These are phyloP conservation scores for Etheostoma spectabile DNA, from an alignment of 2,113 vertebrate genomes.

Conservation along the genomic window DNA sequence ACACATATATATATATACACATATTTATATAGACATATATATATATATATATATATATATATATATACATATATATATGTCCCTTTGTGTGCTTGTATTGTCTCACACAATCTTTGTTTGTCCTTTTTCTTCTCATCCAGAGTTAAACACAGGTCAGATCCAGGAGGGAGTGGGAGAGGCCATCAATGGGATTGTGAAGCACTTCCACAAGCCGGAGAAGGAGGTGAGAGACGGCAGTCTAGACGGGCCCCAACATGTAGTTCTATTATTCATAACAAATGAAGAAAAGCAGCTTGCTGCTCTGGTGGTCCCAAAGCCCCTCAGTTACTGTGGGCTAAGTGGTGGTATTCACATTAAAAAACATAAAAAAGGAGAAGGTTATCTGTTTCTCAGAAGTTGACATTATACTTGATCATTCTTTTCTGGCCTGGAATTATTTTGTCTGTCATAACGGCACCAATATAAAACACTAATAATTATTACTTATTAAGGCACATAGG, in stretches of 20 bases:
- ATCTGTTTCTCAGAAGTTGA: neutral
- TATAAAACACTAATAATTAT: constrained; percentile 30
- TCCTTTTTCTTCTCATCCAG: constrained; percentile 77
- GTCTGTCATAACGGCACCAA: neutral
- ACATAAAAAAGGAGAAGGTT: constrained; percentile 2
- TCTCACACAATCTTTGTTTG: constrained; percentile 40
- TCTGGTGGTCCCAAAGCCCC: constrained; percentile 31
- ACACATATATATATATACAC: too few relatives aligned
- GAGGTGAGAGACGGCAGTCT: constrained; percentile 88
- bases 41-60: neutral
- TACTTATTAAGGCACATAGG: constrained; percentile 2
- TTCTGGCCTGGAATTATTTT: neutral
- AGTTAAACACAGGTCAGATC: constrained; percentile 98
- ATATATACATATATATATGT: constrained; percentile 1
- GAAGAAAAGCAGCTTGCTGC: constrained; percentile 42
- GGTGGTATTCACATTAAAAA: constrained; percentile 21
- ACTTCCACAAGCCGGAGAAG: constrained; percentile 99
- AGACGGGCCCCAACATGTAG: constrained; percentile 64
- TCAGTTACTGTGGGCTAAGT: neutral
- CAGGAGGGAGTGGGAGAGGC: constrained; percentile 99
- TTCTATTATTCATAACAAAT: constrained; percentile 77
- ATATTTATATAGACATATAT: too few relatives aligned
- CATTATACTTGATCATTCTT: neutral
- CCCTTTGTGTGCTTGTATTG: constrained; percentile 6
- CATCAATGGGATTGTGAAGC: constrained; percentile 98